These are phyloP conservation scores for Cryptotis parvus DNA, from an alignment of 2,113 vertebrate genomes.

Conservation along the genomic window DNA sequence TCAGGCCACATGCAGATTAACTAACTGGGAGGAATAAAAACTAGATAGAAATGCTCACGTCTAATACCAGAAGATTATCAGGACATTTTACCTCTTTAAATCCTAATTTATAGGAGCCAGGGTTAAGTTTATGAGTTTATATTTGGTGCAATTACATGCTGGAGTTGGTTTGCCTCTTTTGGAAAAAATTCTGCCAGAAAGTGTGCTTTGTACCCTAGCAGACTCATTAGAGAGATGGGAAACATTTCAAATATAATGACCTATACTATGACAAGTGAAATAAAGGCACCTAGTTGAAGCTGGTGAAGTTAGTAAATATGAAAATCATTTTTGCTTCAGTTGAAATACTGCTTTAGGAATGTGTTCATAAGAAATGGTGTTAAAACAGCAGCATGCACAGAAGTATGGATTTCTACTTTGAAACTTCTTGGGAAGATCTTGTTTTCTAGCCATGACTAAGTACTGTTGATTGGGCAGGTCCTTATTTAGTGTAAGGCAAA, in stretches of 20 bases:
- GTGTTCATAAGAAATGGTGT: not conserved
- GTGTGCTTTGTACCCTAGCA: conserved; percentile 81
- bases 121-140: conserved; percentile 89
- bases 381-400: not conserved
- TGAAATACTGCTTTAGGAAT: not conserved
- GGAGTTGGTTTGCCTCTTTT: conserved; percentile 86
- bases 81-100: conserved; percentile 92
- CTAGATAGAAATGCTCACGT: conserved; percentile 92
- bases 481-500: no score
- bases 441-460: conserved; percentile 9
- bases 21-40: conserved; percentile 93
- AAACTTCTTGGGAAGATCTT: conserved; percentile 9
- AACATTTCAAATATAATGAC: conserved; percentile 52
- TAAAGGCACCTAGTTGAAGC: conserved; percentile 20
- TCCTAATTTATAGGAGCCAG: conserved; percentile 94
- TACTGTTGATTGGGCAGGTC: conserved; percentile 48
- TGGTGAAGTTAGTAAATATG: conserved; percentile 28
- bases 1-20: conserved; percentile 99
- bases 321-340: conserved; percentile 28
- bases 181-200: conserved; percentile 88
- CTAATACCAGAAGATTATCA: conserved; percentile 91
- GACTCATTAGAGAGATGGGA: conserved; percentile 70
- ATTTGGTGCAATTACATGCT: conserved; percentile 89
- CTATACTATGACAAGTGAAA: conserved; percentile 17
- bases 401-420: conserved; percentile 2